Evolutionary conservation across 92 coral and sea anemone species (phyloP).

Genomic region (Isaurus tuberculatus): DNA sequence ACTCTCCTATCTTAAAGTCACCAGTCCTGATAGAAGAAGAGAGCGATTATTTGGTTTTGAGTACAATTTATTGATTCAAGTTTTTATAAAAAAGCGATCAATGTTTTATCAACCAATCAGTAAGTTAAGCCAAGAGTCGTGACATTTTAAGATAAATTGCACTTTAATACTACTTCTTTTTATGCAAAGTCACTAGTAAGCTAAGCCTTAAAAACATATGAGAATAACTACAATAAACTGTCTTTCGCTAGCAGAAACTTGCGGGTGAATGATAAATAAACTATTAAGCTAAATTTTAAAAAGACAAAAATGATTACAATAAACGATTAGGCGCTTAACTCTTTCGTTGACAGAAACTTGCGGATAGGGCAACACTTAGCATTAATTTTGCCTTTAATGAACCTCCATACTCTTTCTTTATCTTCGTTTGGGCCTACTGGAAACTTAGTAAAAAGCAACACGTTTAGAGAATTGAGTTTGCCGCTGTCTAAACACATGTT

Average conservation of each 20-base stretch:
- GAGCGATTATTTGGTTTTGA: not conserved
- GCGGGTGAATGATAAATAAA: not conserved
- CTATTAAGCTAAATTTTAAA: not conserved
- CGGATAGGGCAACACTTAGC: not conserved
- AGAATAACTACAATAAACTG: not conserved
- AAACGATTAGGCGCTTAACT: not conserved
- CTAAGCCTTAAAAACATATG: not conserved
- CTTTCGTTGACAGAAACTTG: not conserved
- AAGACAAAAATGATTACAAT: not conserved
- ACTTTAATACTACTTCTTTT: not conserved
- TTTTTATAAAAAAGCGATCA: not conserved
- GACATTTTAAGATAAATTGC: not conserved
- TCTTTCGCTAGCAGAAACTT: not conserved
- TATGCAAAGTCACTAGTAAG: not conserved
- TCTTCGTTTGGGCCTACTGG: not conserved
- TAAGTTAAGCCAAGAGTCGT: not conserved
- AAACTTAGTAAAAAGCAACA: constrained; percentile 22
- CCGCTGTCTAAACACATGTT: constrained; percentile 30
- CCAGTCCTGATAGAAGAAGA: no score
- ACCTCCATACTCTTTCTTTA: not conserved
- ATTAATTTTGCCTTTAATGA: not conserved
- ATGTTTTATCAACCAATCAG: not conserved
- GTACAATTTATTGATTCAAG: not conserved
- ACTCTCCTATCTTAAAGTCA: no score
- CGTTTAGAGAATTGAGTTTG: constrained; percentile 37